Conservation (phyloP, 2,888 invertebrate species). For the Apantesis nais region DNA sequence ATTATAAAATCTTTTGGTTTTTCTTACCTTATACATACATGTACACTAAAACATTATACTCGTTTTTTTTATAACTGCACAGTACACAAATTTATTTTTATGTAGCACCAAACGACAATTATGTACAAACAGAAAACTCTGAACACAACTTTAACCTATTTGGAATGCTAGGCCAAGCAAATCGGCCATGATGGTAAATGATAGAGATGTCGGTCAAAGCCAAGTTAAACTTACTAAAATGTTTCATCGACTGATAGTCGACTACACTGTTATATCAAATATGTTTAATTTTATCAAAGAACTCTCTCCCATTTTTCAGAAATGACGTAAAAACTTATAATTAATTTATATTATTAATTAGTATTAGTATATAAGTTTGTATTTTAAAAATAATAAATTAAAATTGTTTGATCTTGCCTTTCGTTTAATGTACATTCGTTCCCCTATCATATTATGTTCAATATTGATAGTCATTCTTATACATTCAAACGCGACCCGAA, state of each 20-base stretch:
- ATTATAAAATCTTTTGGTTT: slow-evolving; percentile 35
- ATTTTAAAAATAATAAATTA: no score
- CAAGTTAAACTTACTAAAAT: not conserved
- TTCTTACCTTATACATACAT: slow-evolving; percentile 71
- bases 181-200: slow-evolving; percentile 55
- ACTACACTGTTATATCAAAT: not conserved
- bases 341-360: no score
- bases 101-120: slow-evolving; percentile 56
- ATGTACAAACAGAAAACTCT: slow-evolving; percentile 54
- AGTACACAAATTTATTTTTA: slow-evolving; percentile 53
- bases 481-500: no score
- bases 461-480: no score
- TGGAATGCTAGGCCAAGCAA: slow-evolving; percentile 58
- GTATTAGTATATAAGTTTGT: no score
- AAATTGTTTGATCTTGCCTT: no score
- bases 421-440: no score
- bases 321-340: no score
- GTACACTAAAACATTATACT: slow-evolving; percentile 75
- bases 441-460: no score
- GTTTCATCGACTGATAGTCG: not conserved
- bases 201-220: not conserved
- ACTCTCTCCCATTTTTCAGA: not conserved
- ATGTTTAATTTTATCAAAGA: not conserved
- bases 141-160: slow-evolving; percentile 71
- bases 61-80: slow-evolving; percentile 59